phyloP scores from a whole-genome alignment of 1,140 invertebrate species.

The Charaxes varanes region DNA sequence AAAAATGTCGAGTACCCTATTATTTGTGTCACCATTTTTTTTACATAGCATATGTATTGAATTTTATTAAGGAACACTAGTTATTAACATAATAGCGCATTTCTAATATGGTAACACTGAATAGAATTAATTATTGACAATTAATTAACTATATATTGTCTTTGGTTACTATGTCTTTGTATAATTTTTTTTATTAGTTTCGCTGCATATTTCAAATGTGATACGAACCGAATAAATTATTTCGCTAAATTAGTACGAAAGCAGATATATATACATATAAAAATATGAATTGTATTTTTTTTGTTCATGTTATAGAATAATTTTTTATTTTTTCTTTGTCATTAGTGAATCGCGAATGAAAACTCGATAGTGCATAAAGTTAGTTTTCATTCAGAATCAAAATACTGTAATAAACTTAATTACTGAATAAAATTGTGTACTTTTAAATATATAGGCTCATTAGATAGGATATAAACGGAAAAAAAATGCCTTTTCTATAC shows the following conservation, averaged over 20 bases:
- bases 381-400: no score
- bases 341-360: constrained; percentile 9
- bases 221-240: constrained; percentile 22
- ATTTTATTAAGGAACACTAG: constrained; percentile 10
- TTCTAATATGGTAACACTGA: constrained; percentile 28
- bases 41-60: constrained; percentile 5
- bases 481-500: constrained; percentile 1
- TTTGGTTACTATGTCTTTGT: constrained; percentile 13
- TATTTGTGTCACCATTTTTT: constrained; percentile 8
- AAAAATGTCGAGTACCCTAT: no score
- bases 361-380: no score
- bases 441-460: constrained; percentile 7
- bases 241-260: constrained; percentile 10
- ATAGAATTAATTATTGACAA: constrained; percentile 22
- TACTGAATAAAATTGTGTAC: constrained; percentile 2
- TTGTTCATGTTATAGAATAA: constrained; percentile 14
- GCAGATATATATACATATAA: constrained; percentile 14
- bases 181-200: constrained; percentile 13
- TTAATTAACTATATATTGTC: constrained; percentile 10
- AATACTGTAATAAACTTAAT: no score
- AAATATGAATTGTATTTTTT: constrained; percentile 10
- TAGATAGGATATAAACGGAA: constrained; percentile 9
- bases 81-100: constrained; percentile 18
- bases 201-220: constrained; percentile 17
- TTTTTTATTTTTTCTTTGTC: constrained; percentile 3